These are phyloP conservation scores for Trichogramma pretiosum DNA, from an alignment of 1,140 invertebrate genomes.

Conservation along the genomic window DNA sequence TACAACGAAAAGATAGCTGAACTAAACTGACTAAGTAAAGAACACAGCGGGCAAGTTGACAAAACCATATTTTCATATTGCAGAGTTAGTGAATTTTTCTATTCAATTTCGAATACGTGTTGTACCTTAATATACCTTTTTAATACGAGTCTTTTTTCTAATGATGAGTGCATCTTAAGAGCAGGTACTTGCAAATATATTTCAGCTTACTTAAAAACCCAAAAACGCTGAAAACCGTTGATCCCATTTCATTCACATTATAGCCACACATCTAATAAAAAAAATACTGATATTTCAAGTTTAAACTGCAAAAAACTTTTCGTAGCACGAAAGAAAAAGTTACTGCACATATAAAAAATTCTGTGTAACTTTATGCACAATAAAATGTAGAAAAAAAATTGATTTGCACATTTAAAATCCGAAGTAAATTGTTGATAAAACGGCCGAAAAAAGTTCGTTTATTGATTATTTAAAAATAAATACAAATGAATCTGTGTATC, in stretches of 20 bases:
- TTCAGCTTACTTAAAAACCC: constrained; percentile 5
- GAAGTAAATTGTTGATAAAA: no score
- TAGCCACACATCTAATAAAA: constrained; percentile 6
- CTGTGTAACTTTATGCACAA: neutral
- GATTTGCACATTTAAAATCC: constrained; percentile 1
- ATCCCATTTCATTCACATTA: neutral
- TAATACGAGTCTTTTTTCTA: no score
- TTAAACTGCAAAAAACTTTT: neutral
- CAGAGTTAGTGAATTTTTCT: neutral
- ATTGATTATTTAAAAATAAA: no score
- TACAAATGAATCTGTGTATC: no score
- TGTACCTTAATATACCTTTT: neutral
- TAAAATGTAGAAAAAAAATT: constrained; percentile 2
- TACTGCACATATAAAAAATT: neutral
- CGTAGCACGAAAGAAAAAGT: neutral
- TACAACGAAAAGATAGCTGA: constrained; percentile 4
- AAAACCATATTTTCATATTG: constrained; percentile 5
- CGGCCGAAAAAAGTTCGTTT: no score
- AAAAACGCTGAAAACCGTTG: constrained; percentile 6
- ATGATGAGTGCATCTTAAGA: no score
- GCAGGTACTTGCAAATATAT: no score
- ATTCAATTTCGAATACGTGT: neutral
- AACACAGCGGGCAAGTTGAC: constrained; percentile 15
- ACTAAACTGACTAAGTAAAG: constrained; percentile 14
- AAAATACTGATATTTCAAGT: constrained; percentile 9